Evolutionary conservation across 2,113 vertebrate genomes (phyloP).

Genomic region (Thymallus thymallus): DNA sequence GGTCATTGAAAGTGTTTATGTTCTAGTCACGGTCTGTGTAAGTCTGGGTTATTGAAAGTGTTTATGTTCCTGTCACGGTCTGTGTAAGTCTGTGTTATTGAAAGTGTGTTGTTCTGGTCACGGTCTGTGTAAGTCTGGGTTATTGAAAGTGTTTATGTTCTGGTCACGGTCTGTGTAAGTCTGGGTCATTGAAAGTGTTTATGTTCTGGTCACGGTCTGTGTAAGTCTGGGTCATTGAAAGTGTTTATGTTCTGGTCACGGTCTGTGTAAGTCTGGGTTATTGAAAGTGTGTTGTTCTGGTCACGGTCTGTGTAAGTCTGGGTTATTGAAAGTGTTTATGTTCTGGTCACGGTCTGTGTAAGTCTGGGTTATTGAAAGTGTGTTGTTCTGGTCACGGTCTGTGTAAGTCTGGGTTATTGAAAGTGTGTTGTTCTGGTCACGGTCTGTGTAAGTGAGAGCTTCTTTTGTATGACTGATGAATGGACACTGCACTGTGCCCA

Average conservation of each 20-base stretch:
- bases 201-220: no score
- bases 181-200: neutral
- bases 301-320: neutral
- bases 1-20: no score
- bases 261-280: neutral
- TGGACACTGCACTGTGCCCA: slow-evolving; percentile 55
- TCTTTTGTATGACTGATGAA: slow-evolving; percentile 43
- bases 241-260: no score
- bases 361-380: neutral
- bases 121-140: neutral
- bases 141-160: no score
- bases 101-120: no score
- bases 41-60: neutral
- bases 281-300: no score
- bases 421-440: no score
- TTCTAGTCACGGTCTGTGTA: no score
- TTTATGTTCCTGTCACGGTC: no score
- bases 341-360: no score
- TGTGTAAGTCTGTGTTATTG: neutral
- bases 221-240: neutral
- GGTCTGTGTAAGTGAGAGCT: neutral
- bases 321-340: no score
- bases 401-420: neutral
- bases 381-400: no score
- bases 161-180: neutral